phyloP scores from a whole-genome alignment of 2,888 invertebrate genomes.

The Muscina levida region DNA sequence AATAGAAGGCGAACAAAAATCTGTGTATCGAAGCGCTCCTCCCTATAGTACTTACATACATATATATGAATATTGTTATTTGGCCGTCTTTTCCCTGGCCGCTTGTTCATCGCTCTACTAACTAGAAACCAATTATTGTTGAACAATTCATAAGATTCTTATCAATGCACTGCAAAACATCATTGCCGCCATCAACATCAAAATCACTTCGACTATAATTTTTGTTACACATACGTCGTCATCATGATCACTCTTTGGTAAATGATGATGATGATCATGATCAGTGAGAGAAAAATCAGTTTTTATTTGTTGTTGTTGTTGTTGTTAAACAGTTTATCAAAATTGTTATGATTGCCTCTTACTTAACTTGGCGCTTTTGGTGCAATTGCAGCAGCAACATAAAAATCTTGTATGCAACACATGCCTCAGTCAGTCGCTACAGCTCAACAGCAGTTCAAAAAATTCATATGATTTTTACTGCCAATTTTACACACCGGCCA shows the following conservation, averaged over 20 bases:
- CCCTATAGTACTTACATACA: slow-evolving; percentile 34
- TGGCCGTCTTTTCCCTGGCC: not conserved
- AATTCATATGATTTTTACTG: slow-evolving; percentile 43
- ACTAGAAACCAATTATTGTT: slow-evolving; percentile 60
- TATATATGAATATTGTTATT: slow-evolving; percentile 38
- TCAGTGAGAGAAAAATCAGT: not conserved
- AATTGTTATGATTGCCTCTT: slow-evolving; percentile 36
- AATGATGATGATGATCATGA: not conserved
- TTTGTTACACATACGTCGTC: too few relatives aligned
- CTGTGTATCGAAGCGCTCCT: too few relatives aligned
- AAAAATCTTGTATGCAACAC: not conserved
- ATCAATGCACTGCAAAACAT: slow-evolving; percentile 9
- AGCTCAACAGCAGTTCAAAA: not conserved
- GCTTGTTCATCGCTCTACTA: not conserved
- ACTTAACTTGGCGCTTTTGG: slow-evolving; percentile 23
- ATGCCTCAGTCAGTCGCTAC: slow-evolving; percentile 23
- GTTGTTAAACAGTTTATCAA: slow-evolving; percentile 49
- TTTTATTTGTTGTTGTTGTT: not conserved
- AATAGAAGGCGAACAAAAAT: slow-evolving; percentile 15
- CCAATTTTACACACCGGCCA: slow-evolving; percentile 48
- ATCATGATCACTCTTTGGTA: too few relatives aligned
- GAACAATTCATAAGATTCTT: slow-evolving; percentile 57
- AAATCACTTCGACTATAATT: too few relatives aligned
- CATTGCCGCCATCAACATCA: slow-evolving; percentile 16
- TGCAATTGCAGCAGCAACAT: slow-evolving; percentile 43